A percentile compares a stretch with the other conserved stretches of the same genome.
phyloP scores from a whole-genome alignment of 2,797 vertebrate genomes.

The Channa striata region DNA sequence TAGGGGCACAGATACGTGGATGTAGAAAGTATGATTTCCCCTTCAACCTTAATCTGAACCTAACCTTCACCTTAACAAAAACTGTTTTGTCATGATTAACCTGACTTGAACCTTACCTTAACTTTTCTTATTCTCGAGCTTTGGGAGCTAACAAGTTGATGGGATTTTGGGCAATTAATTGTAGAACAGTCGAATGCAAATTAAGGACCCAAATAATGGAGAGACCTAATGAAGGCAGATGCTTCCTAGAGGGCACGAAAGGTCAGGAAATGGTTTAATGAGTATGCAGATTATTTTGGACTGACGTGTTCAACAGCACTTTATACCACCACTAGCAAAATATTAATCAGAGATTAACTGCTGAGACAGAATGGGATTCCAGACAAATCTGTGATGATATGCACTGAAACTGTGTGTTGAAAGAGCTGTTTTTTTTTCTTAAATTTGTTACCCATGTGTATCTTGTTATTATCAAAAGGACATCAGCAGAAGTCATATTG shows the following conservation, averaged over 20 bases:
- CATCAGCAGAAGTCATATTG: neutral
- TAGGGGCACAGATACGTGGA: too few relatives aligned
- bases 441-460: neutral
- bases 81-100: neutral
- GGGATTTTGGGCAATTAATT: neutral
- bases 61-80: neutral
- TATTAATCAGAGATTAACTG: neutral
- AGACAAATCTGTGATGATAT: neutral
- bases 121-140: neutral
- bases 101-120: neutral
- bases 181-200: neutral
- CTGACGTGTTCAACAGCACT: neutral
- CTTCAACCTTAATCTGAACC: too few relatives aligned
- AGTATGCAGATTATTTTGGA: neutral
- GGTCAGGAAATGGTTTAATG: slow-evolving; percentile 1
- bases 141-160: neutral
- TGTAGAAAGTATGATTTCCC: too few relatives aligned
- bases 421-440: too few relatives aligned
- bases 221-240: neutral
- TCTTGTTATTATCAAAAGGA: neutral
- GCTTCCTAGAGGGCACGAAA: neutral
- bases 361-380: neutral
- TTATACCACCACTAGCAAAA: neutral
- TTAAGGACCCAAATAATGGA: neutral
- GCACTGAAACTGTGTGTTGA: too few relatives aligned